Base-by-base conservation (phyloP, 2,888 invertebrate genomes). In the Dynastes grantii region DNA sequence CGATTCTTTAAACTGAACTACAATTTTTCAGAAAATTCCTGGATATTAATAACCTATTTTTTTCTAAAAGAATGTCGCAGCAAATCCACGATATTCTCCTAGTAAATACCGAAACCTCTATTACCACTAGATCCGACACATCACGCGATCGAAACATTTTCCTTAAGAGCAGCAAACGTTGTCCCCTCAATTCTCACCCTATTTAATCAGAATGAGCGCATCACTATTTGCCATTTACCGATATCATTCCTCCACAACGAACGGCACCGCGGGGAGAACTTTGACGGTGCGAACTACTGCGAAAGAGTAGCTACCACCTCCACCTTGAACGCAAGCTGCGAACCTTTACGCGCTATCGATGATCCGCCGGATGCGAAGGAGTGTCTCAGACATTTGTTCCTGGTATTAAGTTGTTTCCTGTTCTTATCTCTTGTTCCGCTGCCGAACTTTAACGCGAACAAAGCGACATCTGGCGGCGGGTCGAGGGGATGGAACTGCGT, bases 331-430 rank as follows among this genome's bases (percentile, higher is more conserved):
- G 32, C 32, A 37, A 37, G 32, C 32, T 5, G 32, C 4, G 32
- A 37, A 37, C 32, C 32, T 37, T 37, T 37, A 37, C 32, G 32
- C 32, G 37, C 65, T 65, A 65, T 65, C 65, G 40, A 16, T n/a
- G 40, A 65, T 65, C 65, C 16, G 65, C 40, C 65, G 65, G 65
- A 65, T 65, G 65, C 37, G 8, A 65, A 37, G 65, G 65, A 65
- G 65, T 65, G 65, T 16, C 65, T 65, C 16, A 32, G 65, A 65
- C 65, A 65, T 65, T 65, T 65, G 65, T 65, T 65, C 65, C 22
- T 40, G 65, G 65, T 65, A 65, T 65, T 65, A 65, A 45, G 65
- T 16, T 65, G 65, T 65, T 65, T 65, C 65, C 65, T 40, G 65
- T 45, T 65, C 65, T 65, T 65, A 65, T 65, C 65, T 45, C 37